These are phyloP conservation scores for Xylota segnis DNA, from an alignment of 2,888 invertebrate genomes.

Conservation along the genomic window DNA sequence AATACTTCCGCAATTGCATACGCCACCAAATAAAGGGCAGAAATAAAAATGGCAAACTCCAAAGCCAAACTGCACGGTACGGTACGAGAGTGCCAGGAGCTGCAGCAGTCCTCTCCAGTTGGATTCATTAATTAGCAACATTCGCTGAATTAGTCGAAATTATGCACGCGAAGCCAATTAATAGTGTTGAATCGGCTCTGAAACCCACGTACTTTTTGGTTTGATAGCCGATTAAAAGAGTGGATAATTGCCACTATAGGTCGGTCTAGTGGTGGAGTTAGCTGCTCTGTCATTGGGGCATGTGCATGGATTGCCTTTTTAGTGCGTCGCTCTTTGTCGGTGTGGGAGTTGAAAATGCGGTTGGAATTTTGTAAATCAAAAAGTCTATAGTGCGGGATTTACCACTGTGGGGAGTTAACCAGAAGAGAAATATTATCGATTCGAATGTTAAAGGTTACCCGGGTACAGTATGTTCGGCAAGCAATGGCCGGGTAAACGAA, in stretches of 20 bases:
- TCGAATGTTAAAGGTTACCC: background rate
- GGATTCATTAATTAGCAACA: conserved; percentile 66
- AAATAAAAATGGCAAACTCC: background rate
- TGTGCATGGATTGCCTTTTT: conserved; percentile 21
- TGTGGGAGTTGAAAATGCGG: conserved; percentile 16
- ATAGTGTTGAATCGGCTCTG: conserved; percentile 55
- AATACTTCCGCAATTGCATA: background rate
- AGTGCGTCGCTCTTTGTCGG: background rate
- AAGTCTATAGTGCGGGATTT: conserved; percentile 25
- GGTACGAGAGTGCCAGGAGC: conserved; percentile 2
- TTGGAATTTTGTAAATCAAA: conserved; percentile 45
- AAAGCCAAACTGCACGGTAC: background rate
- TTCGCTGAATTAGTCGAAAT: conserved; percentile 67
- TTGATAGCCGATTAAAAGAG: conserved; percentile 42
- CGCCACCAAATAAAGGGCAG: background rate
- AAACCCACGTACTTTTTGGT: conserved; percentile 43
- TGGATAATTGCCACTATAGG: conserved; percentile 48
- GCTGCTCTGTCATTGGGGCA: background rate
- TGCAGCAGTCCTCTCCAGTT: conserved; percentile 15
- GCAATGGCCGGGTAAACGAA: background rate
- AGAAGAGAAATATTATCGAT: conserved; percentile 8
- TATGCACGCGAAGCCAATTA: conserved; percentile 66
- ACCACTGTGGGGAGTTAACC: background rate
- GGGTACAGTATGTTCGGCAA: conserved; percentile 11
- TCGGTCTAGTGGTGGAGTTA: conserved; percentile 9